Evolutionary conservation across 2,888 invertebrate genomes (phyloP).

Genomic region (Mongoloraphidia duomilia): DNA sequence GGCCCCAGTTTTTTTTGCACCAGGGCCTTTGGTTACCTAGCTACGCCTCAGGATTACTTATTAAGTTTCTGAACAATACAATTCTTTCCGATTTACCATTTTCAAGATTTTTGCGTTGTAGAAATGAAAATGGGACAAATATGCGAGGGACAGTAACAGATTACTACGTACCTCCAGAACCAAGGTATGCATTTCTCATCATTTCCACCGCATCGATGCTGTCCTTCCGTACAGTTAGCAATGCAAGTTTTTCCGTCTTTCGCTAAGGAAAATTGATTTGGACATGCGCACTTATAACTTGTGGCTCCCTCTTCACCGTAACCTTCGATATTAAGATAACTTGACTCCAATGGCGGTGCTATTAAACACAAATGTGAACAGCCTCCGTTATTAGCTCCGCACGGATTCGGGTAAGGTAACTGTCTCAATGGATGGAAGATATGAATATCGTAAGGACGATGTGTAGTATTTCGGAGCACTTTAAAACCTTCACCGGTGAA

Average conservation of each 20-base stretch:
- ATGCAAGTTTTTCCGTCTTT: slow-evolving; percentile 76
- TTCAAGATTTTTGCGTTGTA: too few species aligned
- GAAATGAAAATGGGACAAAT: not conserved
- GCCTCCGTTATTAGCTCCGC: slow-evolving; percentile 82
- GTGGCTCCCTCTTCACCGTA: slow-evolving; percentile 70
- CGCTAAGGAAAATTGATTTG: slow-evolving; percentile 80
- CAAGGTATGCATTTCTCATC: slow-evolving; percentile 63
- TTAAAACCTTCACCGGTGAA: slow-evolving; percentile 66
- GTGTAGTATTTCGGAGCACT: slow-evolving; percentile 77
- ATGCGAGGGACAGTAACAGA: not conserved
- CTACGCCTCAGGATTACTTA: too few species aligned
- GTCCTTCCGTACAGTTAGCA: slow-evolving; percentile 86
- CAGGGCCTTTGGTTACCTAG: too few species aligned
- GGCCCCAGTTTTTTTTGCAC: too few species aligned
- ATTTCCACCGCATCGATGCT: slow-evolving; percentile 58
- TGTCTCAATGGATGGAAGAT: slow-evolving; percentile 83
- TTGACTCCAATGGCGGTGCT: slow-evolving; percentile 63
- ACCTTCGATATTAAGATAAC: slow-evolving; percentile 61
- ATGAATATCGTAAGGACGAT: slow-evolving; percentile 88
- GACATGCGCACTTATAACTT: slow-evolving; percentile 78
- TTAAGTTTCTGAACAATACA: too few species aligned
- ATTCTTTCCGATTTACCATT: too few species aligned
- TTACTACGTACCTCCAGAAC: slow-evolving; percentile 54
- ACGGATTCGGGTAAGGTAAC: slow-evolving; percentile 75
- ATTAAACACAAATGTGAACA: slow-evolving; percentile 93